These are phyloP conservation scores for Anaspis maculata DNA, from an alignment of 2,888 invertebrate species.

Conservation along the genomic window DNA sequence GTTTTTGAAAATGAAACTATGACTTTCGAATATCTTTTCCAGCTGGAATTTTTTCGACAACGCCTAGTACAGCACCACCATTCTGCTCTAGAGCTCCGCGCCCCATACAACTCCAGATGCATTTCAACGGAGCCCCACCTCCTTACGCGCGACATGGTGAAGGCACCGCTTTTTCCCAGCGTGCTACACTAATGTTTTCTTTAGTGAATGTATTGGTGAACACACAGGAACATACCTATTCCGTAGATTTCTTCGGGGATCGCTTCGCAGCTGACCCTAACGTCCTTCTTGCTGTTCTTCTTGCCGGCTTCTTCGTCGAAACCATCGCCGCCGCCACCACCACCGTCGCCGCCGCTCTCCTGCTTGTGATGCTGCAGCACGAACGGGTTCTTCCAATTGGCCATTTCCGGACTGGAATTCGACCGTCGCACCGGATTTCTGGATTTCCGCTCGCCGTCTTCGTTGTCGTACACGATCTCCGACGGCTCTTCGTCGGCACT, in stretches of 20 bases:
- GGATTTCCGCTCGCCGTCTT: conserved; percentile 44
- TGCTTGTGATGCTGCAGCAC: conserved; percentile 46
- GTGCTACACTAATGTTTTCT: too few relatives aligned
- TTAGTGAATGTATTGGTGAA: too few relatives aligned
- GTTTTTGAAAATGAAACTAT: too few relatives aligned
- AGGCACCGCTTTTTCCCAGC: too few relatives aligned
- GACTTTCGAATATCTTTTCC: too few relatives aligned
- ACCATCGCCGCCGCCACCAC: conserved; percentile 24
- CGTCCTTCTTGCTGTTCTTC: conserved; percentile 66
- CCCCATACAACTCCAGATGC: too few relatives aligned
- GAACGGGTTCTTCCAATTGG: conserved; percentile 72
- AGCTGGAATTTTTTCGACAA: too few relatives aligned
- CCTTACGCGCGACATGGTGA: too few relatives aligned
- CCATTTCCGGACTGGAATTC: conserved; percentile 90
- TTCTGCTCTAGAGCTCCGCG: too few relatives aligned
- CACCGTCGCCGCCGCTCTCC: conserved; percentile 20
- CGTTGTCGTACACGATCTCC: conserved; percentile 36
- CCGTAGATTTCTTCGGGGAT: conserved; percentile 82
- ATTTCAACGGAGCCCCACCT: too few relatives aligned
- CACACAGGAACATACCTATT: conserved; percentile 39
- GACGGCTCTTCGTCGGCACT: conserved; percentile 47
- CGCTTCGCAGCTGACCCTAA: conserved; percentile 81
- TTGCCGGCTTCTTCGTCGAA: conserved; percentile 34
- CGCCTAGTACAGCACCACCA: too few relatives aligned
- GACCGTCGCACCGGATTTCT: conserved; percentile 80